A percentile compares a stretch with the other conserved stretches of the same genome.
These are phyloP conservation scores for Casuarius casuarius DNA, from an alignment of 2,113 vertebrate genomes.

Conservation along the genomic window DNA sequence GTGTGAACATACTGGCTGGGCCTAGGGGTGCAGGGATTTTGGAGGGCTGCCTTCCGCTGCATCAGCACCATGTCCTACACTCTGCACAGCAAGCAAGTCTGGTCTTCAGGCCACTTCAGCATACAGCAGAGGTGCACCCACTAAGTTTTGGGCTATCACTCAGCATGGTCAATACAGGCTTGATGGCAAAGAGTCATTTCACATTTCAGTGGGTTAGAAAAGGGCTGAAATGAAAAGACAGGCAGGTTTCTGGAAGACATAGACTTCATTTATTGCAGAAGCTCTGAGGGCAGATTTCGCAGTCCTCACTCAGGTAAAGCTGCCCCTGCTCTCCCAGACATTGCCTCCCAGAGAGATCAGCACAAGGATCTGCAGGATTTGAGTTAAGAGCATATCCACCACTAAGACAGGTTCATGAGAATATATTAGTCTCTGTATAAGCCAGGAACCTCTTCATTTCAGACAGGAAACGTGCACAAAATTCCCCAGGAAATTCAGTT, in stretches of 20 bases:
- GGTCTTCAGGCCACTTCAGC: not conserved
- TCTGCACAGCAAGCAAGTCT: not conserved
- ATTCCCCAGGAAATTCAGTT: rapidly evolving
- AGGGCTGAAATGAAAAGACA: not conserved
- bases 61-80: not conserved
- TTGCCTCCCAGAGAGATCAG: not conserved
- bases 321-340: not conserved
- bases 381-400: rapidly evolving
- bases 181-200: not conserved
- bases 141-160: not conserved
- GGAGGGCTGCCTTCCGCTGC: no score
- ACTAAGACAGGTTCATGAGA: not conserved
- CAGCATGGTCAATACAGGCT: not conserved
- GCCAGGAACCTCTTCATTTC: not conserved
- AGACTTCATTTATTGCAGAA: not conserved
- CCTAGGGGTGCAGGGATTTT: not conserved
- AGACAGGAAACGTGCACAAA: rapidly evolving
- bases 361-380: rapidly evolving
- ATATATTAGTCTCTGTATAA: not conserved
- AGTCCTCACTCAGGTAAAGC: rapidly evolving
- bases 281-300: not conserved
- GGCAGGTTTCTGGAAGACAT: not conserved
- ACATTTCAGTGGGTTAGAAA: not conserved
- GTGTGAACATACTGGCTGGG: no score
- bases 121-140: rapidly evolving